Evolutionary conservation across 1,140 invertebrate species (phyloP).

Genomic region (Caenorhabditis tropicalis): DNA sequence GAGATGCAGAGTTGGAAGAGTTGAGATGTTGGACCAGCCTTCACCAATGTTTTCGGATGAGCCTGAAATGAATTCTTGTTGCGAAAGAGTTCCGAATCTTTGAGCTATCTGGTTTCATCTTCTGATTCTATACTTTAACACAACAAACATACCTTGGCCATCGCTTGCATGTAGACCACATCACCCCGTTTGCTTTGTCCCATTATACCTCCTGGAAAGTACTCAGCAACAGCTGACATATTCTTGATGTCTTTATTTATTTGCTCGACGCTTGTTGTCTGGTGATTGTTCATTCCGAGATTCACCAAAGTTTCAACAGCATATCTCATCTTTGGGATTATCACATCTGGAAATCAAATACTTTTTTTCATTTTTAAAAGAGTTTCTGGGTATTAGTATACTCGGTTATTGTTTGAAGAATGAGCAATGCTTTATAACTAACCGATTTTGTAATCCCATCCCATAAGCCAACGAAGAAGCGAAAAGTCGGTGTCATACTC

Average conservation of each 20-base stretch:
- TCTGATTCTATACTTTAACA: neutral
- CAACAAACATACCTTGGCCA: conserved; percentile 23
- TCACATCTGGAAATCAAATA: conserved; percentile 41
- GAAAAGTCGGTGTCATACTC: conserved; percentile 57
- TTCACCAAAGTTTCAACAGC: conserved; percentile 46
- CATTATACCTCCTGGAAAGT: conserved; percentile 54
- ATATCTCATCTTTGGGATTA: conserved; percentile 48
- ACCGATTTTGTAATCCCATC: conserved; percentile 60
- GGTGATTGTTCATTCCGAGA: conserved; percentile 41
- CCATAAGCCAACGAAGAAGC: conserved; percentile 57
- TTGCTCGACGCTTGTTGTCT: conserved; percentile 37
- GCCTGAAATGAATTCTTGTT: conserved; percentile 2
- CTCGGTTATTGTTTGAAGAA: no score
- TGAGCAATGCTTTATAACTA: neutral
- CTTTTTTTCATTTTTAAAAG: no score
- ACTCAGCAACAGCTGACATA: conserved; percentile 45
- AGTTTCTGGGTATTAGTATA: no score
- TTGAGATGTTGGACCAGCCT: conserved; percentile 48
- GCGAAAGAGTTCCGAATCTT: no score
- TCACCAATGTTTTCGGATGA: conserved; percentile 51
- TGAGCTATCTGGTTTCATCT: no score
- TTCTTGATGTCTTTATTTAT: conserved; percentile 51
- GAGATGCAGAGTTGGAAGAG: conserved; percentile 50
- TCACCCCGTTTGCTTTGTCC: conserved; percentile 21
- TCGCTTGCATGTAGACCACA: conserved; percentile 47